Conservation (phyloP, 2,888 invertebrate genomes). For the Spatulosminthurus flaviceps region DNA sequence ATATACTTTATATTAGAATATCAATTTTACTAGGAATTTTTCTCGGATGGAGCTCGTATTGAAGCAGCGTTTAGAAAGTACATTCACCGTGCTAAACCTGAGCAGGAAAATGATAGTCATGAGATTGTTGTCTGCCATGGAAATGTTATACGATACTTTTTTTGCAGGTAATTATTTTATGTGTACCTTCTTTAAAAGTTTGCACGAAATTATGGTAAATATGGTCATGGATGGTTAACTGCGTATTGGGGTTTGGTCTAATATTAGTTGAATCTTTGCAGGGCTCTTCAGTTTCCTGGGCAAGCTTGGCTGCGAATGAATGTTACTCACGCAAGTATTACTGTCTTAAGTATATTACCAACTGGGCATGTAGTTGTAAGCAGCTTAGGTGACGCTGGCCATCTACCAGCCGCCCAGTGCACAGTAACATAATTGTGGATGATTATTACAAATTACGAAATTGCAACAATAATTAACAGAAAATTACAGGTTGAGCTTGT, state of each 20-base stretch:
- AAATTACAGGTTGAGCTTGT: too few relatives aligned
- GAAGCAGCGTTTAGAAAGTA: slow-evolving; percentile 95
- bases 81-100: slow-evolving; percentile 86
- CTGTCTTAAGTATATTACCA: slow-evolving; percentile 78
- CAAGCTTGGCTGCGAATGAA: slow-evolving; percentile 96
- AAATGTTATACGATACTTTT: slow-evolving; percentile 95
- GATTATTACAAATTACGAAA: too few relatives aligned
- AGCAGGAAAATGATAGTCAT: slow-evolving; percentile 83
- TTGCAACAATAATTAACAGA: too few relatives aligned
- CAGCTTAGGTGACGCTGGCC: slow-evolving; percentile 87
- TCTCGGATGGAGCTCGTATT: slow-evolving; percentile 90
- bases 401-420: slow-evolving; percentile 81
- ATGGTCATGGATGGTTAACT: too few relatives aligned
- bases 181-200: background rate
- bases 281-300: slow-evolving; percentile 94
- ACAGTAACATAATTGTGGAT: slow-evolving; percentile 62
- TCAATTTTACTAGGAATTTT: slow-evolving; percentile 65
- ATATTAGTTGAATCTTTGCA: slow-evolving; percentile 67
- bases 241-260: too few relatives aligned
- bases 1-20: too few relatives aligned
- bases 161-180: slow-evolving; percentile 76
- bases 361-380: slow-evolving; percentile 86
- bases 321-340: slow-evolving; percentile 91
- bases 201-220: slow-evolving; percentile 8
- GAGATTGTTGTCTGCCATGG: slow-evolving; percentile 96